Evolutionary conservation across 2,888 invertebrate genomes (phyloP).

Genomic region (Sipha maydis): DNA sequence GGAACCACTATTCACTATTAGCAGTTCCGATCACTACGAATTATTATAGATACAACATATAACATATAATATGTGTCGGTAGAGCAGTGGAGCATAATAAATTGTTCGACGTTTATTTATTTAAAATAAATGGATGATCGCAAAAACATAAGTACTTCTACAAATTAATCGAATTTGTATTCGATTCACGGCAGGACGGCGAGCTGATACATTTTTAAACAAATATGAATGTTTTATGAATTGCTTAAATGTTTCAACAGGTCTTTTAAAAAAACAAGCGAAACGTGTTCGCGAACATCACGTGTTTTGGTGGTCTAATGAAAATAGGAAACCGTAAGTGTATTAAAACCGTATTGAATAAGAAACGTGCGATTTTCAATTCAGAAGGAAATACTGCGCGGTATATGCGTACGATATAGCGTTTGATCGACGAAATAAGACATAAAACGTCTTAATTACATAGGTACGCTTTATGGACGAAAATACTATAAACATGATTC

Average conservation of each 20-base stretch:
- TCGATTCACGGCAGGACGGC: background rate
- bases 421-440: background rate
- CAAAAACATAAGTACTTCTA: background rate
- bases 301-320: background rate
- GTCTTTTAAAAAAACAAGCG: background rate
- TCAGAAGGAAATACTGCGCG: background rate
- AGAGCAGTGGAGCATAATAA: background rate
- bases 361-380: background rate
- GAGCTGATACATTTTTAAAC: background rate
- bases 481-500: slow-evolving; percentile 10
- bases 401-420: background rate
- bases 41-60: background rate
- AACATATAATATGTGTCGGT: no score
- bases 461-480: background rate
- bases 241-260: background rate
- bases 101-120: background rate
- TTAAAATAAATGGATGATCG: background rate
- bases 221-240: background rate
- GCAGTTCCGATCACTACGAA: background rate
- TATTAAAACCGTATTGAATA: background rate
- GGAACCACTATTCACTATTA: background rate
- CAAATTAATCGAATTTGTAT: background rate
- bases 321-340: no score
- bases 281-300: background rate
- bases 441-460: slow-evolving; percentile 25